phyloP scores from a whole-genome alignment of 2,797 vertebrate genomes.

The Echeneis naucrates region DNA sequence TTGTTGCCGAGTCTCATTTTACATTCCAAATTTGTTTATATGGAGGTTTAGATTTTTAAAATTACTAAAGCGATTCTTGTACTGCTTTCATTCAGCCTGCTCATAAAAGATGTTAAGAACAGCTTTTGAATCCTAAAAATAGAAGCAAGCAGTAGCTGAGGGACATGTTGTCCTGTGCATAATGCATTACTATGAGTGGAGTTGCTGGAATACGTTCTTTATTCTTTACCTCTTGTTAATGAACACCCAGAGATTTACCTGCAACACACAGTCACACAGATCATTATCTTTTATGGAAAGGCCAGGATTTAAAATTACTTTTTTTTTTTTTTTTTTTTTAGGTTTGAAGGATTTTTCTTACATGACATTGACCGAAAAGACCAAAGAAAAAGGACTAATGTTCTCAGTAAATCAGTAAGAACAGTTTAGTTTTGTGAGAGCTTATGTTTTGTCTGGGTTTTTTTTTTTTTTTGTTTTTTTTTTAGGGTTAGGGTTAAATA shows the following conservation, averaged over 20 bases:
- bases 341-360: not conserved
- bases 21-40: slow-evolving; percentile 68
- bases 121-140: slow-evolving; percentile 69
- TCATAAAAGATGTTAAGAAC: slow-evolving; percentile 61
- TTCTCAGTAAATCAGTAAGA: not conserved
- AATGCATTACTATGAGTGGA: slow-evolving; percentile 54
- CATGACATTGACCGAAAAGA: not conserved
- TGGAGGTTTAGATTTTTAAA: slow-evolving; percentile 61
- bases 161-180: slow-evolving; percentile 62
- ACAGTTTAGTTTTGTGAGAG: not conserved
- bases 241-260: not conserved
- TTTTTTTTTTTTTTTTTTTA: too few species aligned
- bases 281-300: slow-evolving; percentile 16
- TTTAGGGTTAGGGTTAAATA: too few species aligned
- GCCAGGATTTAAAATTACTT: not conserved
- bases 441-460: too few species aligned
- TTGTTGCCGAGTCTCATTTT: slow-evolving; percentile 60
- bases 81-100: slow-evolving; percentile 49
- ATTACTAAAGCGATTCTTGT: slow-evolving; percentile 46
- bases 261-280: not conserved
- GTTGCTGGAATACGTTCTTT: slow-evolving; percentile 42
- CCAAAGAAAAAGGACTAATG: not conserved
- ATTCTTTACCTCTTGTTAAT: slow-evolving; percentile 24
- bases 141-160: slow-evolving; percentile 55
- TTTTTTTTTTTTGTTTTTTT: too few species aligned